A percentile compares a stretch with the other conserved stretches of the same genome.
phyloP scores from a whole-genome alignment of 2,888 invertebrate species.

The Nymphalis polychloros region DNA sequence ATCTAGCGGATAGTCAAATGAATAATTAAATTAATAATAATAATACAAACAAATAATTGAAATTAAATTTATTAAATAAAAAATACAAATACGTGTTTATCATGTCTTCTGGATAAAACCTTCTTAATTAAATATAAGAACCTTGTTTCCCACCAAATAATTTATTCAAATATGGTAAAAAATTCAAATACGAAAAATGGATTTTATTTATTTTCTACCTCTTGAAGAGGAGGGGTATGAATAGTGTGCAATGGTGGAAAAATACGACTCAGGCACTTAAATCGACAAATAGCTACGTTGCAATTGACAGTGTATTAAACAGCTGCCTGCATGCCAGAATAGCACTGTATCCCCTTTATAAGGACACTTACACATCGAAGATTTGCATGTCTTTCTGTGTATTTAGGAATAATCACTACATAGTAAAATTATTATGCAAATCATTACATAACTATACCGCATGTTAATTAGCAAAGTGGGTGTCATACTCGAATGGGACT shows the following conservation, averaged over 20 bases:
- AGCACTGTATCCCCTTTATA: conserved; percentile 49
- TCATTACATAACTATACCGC: too few species aligned
- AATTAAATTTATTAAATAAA: too few species aligned
- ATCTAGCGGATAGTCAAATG: too few species aligned
- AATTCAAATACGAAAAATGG: conserved; percentile 5
- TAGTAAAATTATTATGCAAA: too few species aligned
- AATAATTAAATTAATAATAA: too few species aligned
- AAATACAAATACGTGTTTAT: too few species aligned
- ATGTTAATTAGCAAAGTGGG: too few species aligned
- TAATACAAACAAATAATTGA: too few species aligned
- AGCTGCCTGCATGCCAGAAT: conserved; percentile 76
- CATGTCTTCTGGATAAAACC: too few species aligned
- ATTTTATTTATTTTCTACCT: conserved; percentile 20
- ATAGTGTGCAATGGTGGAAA: conserved; percentile 61
- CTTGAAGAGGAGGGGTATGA: conserved; percentile 37
- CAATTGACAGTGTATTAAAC: conserved; percentile 81
- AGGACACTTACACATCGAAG: conserved; percentile 43
- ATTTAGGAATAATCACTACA: background rate
- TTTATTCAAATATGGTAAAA: background rate
- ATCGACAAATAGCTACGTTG: conserved; percentile 78
- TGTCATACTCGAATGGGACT: too few species aligned
- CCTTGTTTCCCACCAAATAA: background rate
- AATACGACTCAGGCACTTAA: conserved; percentile 70
- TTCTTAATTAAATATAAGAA: too few species aligned
- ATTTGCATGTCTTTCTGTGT: background rate